These are phyloP conservation scores for Leptinotarsa lineolata DNA, from an alignment of 1,140 invertebrate genomes.

Conservation along the genomic window DNA sequence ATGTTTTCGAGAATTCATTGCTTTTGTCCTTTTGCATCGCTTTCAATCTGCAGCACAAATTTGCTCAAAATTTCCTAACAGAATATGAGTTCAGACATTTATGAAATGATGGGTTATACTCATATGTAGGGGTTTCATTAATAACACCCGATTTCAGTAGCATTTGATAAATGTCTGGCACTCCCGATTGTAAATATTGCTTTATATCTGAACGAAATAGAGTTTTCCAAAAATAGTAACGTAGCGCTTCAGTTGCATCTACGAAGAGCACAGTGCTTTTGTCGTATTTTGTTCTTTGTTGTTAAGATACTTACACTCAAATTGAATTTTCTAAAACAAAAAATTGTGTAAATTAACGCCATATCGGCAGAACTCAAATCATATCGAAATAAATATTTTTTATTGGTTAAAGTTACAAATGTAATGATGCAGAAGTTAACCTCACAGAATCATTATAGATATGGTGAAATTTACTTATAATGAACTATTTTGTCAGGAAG, in stretches of 20 bases:
- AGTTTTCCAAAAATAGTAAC: slow-evolving; percentile 1
- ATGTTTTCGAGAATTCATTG: slow-evolving; percentile 22
- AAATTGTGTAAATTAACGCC: too few relatives aligned
- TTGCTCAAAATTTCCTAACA: slow-evolving; percentile 15
- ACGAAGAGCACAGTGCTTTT: slow-evolving; percentile 45
- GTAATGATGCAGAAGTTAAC: too few relatives aligned
- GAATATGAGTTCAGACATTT: not conserved
- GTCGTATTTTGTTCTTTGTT: slow-evolving; percentile 43
- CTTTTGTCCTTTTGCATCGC: slow-evolving; percentile 32
- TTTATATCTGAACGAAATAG: not conserved
- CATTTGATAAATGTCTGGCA: not conserved
- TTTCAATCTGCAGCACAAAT: slow-evolving; percentile 21
- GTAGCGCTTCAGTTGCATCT: slow-evolving; percentile 11
- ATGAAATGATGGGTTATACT: not conserved
- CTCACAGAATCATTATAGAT: too few relatives aligned
- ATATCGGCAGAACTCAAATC: too few relatives aligned
- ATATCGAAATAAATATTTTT: too few relatives aligned
- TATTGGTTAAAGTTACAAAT: too few relatives aligned
- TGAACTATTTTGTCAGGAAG: too few relatives aligned
- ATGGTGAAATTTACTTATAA: too few relatives aligned
- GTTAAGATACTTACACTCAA: not conserved
- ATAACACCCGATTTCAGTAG: too few relatives aligned
- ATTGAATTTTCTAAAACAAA: too few relatives aligned
- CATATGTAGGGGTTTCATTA: too few relatives aligned
- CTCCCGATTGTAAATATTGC: not conserved